phyloP scores from a whole-genome alignment of 2,888 invertebrate genomes.

The Anarsia innoxiella region DNA sequence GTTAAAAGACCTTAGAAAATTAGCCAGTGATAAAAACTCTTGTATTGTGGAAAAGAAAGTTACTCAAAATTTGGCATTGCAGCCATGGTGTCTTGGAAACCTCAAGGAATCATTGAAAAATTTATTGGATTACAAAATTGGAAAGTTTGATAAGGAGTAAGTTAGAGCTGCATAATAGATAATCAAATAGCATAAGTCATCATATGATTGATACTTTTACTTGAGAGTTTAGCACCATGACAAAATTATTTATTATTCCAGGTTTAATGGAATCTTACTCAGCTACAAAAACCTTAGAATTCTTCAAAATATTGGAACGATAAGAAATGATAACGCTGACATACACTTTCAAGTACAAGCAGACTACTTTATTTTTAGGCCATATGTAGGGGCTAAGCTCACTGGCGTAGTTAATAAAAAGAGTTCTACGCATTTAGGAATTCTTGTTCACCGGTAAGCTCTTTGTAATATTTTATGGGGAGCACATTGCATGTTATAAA shows the following conservation, averaged over 20 bases:
- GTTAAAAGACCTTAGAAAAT: slow-evolving; percentile 66
- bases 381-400: slow-evolving; percentile 75
- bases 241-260: slow-evolving; percentile 40
- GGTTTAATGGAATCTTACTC: slow-evolving; percentile 79
- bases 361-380: slow-evolving; percentile 80
- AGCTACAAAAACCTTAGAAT: slow-evolving; percentile 80
- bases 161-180: no score
- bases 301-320: slow-evolving; percentile 71
- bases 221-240: background rate
- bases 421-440: slow-evolving; percentile 78
- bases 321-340: slow-evolving; percentile 77
- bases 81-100: slow-evolving; percentile 78
- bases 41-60: slow-evolving; percentile 73
- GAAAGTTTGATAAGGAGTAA: slow-evolving; percentile 78
- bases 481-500: background rate
- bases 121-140: slow-evolving; percentile 74
- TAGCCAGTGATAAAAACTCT: slow-evolving; percentile 73
- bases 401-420: slow-evolving; percentile 81
- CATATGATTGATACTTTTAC: background rate
- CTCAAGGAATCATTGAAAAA: slow-evolving; percentile 75
- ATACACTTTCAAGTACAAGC: slow-evolving; percentile 80
- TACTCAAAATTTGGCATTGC: slow-evolving; percentile 74
- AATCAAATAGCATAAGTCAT: background rate
- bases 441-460: slow-evolving; percentile 78
- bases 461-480: background rate